Percentiles rank a stretch among this genome's conserved stretches.
Evolutionary conservation across 1,140 invertebrate species (phyloP).

Genomic region (Belonocnema kinseyi): DNA sequence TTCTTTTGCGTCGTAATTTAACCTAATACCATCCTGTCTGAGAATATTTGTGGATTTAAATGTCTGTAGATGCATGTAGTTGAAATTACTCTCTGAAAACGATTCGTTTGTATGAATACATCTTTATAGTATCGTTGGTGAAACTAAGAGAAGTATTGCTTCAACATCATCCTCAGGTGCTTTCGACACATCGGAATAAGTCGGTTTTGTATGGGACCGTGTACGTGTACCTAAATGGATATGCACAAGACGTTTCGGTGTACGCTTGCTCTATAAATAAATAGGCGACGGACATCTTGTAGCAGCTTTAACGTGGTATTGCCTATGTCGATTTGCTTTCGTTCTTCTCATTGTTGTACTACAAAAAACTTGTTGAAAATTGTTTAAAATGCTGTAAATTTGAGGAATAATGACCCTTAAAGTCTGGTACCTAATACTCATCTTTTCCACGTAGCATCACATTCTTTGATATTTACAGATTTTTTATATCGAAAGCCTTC

Average conservation of each 20-base stretch:
- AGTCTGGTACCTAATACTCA: too few relatives aligned
- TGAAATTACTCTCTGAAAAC: constrained; percentile 28
- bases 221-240: constrained; percentile 45
- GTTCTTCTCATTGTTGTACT: neutral
- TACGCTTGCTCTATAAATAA: constrained; percentile 68
- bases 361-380: neutral
- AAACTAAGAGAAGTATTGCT: constrained; percentile 6
- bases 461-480: too few relatives aligned
- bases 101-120: neutral
- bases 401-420: too few relatives aligned
- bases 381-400: too few relatives aligned
- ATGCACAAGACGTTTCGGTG: constrained; percentile 54
- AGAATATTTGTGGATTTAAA: neutral
- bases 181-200: constrained; percentile 18
- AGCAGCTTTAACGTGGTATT: constrained; percentile 52
- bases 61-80: neutral
- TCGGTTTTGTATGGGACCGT: constrained; percentile 21
- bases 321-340: constrained; percentile 61
- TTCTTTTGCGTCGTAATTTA: constrained; percentile 3
- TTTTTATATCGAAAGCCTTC: too few relatives aligned
- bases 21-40: constrained; percentile 9
- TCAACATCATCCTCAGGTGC: constrained; percentile 1
- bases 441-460: too few relatives aligned
- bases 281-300: constrained; percentile 65
- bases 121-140: neutral